phyloP scores from a whole-genome alignment of 2,113 vertebrate species.

The Lampris megalopsis region DNA sequence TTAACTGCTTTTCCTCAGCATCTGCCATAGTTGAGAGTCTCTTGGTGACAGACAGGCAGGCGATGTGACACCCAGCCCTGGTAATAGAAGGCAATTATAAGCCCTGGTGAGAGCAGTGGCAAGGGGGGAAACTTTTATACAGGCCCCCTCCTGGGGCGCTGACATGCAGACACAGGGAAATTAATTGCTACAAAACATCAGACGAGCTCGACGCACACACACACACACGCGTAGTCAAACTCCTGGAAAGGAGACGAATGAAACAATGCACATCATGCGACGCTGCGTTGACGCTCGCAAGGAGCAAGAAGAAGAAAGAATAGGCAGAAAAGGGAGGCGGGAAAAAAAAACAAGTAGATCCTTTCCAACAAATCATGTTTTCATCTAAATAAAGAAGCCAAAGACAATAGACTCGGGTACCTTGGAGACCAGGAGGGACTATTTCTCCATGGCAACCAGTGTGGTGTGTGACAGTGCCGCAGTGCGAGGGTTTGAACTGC shows the following conservation, averaged over 20 bases:
- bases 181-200: constrained; percentile 83
- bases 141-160: constrained; percentile 76
- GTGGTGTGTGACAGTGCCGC: constrained; percentile 82
- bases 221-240: constrained; percentile 67
- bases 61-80: constrained; percentile 76
- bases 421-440: constrained; percentile 86
- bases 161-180: constrained; percentile 81
- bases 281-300: constrained; percentile 66
- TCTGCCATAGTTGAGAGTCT: constrained; percentile 72
- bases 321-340: constrained; percentile 61
- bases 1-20: constrained; percentile 70
- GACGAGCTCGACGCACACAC: constrained; percentile 72
- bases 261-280: constrained; percentile 74
- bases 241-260: constrained; percentile 77
- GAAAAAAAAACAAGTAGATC: constrained; percentile 73
- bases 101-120: constrained; percentile 76
- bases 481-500: constrained; percentile 81
- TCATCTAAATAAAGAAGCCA: constrained; percentile 87
- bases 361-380: constrained; percentile 83
- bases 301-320: constrained; percentile 65
- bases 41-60: constrained; percentile 76
- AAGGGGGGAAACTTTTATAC: constrained; percentile 77
- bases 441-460: constrained; percentile 87
- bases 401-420: constrained; percentile 86
- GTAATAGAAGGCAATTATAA: constrained; percentile 82